These are phyloP conservation scores for Atherinomorus stipes DNA, from an alignment of 2,113 vertebrate species.

Conservation along the genomic window DNA sequence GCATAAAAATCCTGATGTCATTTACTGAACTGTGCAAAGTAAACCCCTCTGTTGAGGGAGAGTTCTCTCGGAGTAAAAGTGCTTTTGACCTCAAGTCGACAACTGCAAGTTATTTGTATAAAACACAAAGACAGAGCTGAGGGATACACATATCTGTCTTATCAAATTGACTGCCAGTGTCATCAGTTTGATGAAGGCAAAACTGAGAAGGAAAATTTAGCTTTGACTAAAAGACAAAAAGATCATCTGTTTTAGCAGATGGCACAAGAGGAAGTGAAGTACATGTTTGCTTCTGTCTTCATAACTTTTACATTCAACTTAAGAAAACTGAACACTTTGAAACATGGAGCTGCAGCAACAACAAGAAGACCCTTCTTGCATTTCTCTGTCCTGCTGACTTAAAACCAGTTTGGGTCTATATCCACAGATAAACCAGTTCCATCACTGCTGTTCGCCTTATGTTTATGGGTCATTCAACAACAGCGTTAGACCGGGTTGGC, in stretches of 20 bases:
- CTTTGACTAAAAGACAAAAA: background rate
- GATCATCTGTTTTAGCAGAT: background rate
- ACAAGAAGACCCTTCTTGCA: conserved; percentile 3
- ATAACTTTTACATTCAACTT: conserved; percentile 12
- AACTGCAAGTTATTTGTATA: conserved; percentile 13
- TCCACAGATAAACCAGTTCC: conserved; percentile 26
- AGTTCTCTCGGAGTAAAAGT: conserved; percentile 1
- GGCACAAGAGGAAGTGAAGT: background rate
- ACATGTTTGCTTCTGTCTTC: conserved; percentile 9
- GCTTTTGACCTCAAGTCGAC: conserved; percentile 26
- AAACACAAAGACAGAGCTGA: conserved; percentile 9
- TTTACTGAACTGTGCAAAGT: conserved; percentile 25
- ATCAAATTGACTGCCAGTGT: background rate
- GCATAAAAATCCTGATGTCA: conserved; percentile 21
- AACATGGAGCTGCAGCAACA: conserved; percentile 3
- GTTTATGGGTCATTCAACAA: conserved; percentile 9
- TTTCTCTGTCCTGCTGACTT: background rate
- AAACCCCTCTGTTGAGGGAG: conserved; percentile 9
- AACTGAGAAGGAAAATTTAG: background rate
- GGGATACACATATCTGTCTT: background rate
- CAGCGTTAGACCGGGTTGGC: conserved; percentile 52
- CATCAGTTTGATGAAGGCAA: background rate
- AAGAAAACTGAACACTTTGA: conserved; percentile 20
- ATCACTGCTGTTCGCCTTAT: conserved; percentile 17
- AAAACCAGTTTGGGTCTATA: conserved; percentile 33